Percentiles rank a stretch among this genome's conserved stretches.
These are phyloP conservation scores for Manis javanica DNA, from an alignment of 2,797 vertebrate species.

Conservation along the genomic window DNA sequence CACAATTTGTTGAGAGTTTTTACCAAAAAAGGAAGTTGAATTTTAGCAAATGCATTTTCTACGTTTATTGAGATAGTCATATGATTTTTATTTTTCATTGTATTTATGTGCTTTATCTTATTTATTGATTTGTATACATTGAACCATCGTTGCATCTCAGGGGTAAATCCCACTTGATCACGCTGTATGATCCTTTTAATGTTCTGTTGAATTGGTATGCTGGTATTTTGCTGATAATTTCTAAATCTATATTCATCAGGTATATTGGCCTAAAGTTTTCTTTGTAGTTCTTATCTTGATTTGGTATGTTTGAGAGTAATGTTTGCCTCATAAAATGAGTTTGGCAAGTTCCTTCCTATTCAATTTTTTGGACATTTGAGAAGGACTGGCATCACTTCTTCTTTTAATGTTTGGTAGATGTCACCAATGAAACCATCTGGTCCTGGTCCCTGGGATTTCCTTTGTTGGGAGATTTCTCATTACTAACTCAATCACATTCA, in stretches of 20 bases:
- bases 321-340: not conserved
- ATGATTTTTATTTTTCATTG: not conserved
- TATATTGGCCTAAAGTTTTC: not conserved
- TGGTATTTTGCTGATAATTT: no score
- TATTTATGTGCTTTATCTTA: not conserved
- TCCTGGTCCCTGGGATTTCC: not conserved
- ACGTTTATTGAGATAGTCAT: not conserved
- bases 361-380: not conserved
- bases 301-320: not conserved
- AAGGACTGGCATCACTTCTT: not conserved
- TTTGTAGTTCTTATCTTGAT: not conserved
- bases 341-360: not conserved
- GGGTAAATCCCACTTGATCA: not conserved
- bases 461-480: not conserved
- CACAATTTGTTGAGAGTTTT: not conserved
- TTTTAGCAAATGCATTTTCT: not conserved
- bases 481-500: not conserved
- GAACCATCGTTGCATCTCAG: not conserved
- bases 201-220: no score
- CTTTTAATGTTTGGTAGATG: not conserved
- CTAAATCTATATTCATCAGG: not conserved
- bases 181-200: no score
- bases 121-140: not conserved
- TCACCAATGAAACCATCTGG: not conserved
- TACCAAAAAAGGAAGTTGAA: not conserved